Percentiles rank a stretch among this genome's conserved stretches.
Evolutionary conservation across 2,888 invertebrate genomes (phyloP).

Genomic region (Drosophila anceps): DNA sequence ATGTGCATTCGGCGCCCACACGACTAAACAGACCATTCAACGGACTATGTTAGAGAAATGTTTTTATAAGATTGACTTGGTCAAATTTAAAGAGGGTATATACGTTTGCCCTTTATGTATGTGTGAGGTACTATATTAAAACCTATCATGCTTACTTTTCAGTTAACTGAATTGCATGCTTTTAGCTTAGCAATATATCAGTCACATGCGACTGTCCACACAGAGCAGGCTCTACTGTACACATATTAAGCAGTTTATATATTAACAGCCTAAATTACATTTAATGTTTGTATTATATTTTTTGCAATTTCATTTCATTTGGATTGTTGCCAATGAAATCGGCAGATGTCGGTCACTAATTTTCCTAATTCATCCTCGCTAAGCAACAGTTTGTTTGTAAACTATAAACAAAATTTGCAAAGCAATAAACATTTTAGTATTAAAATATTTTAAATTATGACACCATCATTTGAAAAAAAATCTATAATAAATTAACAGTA

Average conservation of each 20-base stretch:
- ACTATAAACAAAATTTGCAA: conserved; percentile 43
- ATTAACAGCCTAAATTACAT: conserved; percentile 12
- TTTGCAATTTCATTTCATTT: conserved; percentile 19
- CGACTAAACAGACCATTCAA: conserved; percentile 34
- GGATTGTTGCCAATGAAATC: conserved; percentile 61
- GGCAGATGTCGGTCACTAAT: conserved; percentile 47
- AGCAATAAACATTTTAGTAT: conserved; percentile 8
- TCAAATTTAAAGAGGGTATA: too few species aligned
- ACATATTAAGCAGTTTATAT: background rate
- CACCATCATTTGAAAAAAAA: conserved; percentile 18
- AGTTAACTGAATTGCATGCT: background rate
- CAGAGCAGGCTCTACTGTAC: background rate
- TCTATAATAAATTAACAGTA: too few species aligned
- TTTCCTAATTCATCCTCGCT: conserved; percentile 10
- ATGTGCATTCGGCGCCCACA: conserved; percentile 54
- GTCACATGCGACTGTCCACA: rapidly evolving
- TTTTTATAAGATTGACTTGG: background rate
- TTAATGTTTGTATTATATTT: conserved; percentile 17
- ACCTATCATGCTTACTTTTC: background rate
- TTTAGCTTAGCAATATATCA: background rate
- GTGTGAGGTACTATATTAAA: background rate
- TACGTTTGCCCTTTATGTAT: background rate
- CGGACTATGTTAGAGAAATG: too few species aligned
- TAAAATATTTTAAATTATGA: conserved; percentile 23
- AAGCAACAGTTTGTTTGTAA: conserved; percentile 36